These are phyloP conservation scores for Cydia strobilella DNA, from an alignment of 1,140 invertebrate genomes.

Conservation along the genomic window DNA sequence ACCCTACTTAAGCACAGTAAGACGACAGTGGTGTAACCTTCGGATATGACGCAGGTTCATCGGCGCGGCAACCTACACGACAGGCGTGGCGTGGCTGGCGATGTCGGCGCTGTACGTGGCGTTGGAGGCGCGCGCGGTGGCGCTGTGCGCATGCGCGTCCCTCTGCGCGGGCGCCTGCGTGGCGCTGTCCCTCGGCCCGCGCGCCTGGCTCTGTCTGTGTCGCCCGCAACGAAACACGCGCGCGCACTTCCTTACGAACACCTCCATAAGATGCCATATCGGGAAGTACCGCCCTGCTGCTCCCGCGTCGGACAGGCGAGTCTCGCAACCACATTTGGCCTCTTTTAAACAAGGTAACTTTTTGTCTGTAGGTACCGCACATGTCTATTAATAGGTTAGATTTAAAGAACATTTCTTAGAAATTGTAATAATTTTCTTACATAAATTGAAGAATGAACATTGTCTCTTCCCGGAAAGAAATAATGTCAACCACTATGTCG, in stretches of 20 bases:
- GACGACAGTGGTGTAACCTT: too few species aligned
- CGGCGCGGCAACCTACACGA: constrained; percentile 93
- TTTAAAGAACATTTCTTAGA: too few species aligned
- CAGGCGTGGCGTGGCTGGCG: constrained; percentile 93
- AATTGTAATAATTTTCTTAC: too few species aligned
- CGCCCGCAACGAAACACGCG: constrained; percentile 90
- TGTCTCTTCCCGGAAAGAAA: too few species aligned
- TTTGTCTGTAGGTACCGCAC: too few species aligned
- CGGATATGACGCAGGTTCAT: constrained; percentile 73
- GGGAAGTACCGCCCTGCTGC: constrained; percentile 67
- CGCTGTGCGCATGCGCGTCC: constrained; percentile 86
- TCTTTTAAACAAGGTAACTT: background rate
- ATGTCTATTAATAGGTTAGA: too few species aligned
- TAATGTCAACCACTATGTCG: too few species aligned
- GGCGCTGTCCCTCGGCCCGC: constrained; percentile 89
- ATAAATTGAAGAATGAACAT: too few species aligned
- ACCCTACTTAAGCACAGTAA: too few species aligned
- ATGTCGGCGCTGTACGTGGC: constrained; percentile 93
- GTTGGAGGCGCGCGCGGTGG: constrained; percentile 85
- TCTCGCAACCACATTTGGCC: background rate
- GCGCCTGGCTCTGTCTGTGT: constrained; percentile 89
- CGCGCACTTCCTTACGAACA: constrained; percentile 88
- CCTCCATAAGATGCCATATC: constrained; percentile 90
- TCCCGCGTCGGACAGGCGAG: constrained; percentile 3
- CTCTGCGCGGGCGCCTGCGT: constrained; percentile 83